Conservation (phyloP, 2,113 vertebrate species). For the Myiozetetes cayanensis region DNA sequence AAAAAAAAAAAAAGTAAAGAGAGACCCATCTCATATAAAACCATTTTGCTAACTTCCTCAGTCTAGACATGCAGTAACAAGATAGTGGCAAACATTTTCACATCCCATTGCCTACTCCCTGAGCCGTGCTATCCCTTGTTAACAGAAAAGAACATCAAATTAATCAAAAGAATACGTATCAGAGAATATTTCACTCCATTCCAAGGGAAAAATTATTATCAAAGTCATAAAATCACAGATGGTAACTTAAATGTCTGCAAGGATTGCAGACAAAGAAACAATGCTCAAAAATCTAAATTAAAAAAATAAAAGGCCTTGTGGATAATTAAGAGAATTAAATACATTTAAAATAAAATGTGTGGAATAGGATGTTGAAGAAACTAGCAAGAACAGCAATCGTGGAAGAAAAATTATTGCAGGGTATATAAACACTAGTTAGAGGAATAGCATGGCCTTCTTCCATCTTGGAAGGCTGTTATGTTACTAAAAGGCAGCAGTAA, state of each 20-base stretch:
- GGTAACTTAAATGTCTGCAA: background rate
- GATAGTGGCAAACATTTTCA: background rate
- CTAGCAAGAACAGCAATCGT: background rate
- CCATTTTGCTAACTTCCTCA: background rate
- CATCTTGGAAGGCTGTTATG: constrained; percentile 43
- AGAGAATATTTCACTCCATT: background rate
- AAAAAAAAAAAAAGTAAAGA: background rate
- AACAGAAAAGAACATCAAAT: background rate
- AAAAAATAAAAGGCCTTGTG: background rate
- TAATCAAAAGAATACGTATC: background rate
- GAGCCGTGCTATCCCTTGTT: background rate
- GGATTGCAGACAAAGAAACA: background rate
- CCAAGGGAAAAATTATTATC: background rate
- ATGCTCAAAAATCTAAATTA: background rate
- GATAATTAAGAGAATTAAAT: background rate
- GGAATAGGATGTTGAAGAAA: background rate
- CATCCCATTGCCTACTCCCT: background rate
- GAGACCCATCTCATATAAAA: background rate
- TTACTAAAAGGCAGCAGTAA: constrained; percentile 53
- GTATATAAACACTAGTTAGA: constrained; percentile 39
- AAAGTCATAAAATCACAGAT: background rate
- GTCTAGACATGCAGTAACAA: background rate
- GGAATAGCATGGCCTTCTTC: constrained; percentile 36
- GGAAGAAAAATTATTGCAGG: constrained; percentile 41
- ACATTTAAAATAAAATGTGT: constrained; percentile 11